Percentiles rank a stretch among this genome's conserved stretches.
phyloP scores from a whole-genome alignment of 2,797 vertebrate species.

The Lindbergichthys nudifrons region DNA sequence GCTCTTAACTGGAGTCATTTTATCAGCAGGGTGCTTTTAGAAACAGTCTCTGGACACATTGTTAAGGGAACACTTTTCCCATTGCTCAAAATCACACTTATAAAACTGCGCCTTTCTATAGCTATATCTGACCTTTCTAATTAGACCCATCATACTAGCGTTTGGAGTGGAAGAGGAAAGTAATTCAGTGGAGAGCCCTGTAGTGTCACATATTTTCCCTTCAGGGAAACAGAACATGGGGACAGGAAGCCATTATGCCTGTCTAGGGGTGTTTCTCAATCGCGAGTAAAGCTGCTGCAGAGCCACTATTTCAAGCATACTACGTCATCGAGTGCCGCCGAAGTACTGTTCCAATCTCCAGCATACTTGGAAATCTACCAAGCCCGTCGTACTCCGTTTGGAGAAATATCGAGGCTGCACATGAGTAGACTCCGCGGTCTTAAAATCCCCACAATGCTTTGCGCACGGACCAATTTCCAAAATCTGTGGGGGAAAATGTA shows the following conservation, averaged over 20 bases:
- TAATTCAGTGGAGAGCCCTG: constrained; percentile 37
- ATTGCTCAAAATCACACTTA: constrained; percentile 9
- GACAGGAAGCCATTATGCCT: constrained; percentile 49
- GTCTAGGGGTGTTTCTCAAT: too few species aligned
- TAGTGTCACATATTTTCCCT: constrained; percentile 62
- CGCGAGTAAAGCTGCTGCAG: too few species aligned
- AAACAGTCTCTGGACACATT: constrained; percentile 33
- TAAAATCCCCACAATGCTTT: too few species aligned
- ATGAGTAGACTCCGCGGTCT: too few species aligned
- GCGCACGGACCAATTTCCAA: too few species aligned
- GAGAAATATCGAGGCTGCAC: too few species aligned
- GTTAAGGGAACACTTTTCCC: constrained; percentile 37
- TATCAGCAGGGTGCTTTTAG: constrained; percentile 59
- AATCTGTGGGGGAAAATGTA: too few species aligned
- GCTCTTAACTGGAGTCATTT: constrained; percentile 61
- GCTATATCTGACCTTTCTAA: constrained; percentile 52
- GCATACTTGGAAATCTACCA: too few species aligned
- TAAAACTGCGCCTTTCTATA: constrained; percentile 15
- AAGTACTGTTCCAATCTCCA: too few species aligned
- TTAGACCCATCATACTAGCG: constrained; percentile 40
- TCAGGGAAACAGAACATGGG: constrained; percentile 24
- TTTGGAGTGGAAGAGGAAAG: constrained; percentile 30
- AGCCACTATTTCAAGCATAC: too few species aligned
- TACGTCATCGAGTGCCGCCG: too few species aligned
- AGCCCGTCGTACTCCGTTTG: too few species aligned